Evolutionary conservation across 2,888 invertebrate species (phyloP), one percentile per base, ranked within the genome.

Genomic region (Mimumesa dahlbomi): DNA sequence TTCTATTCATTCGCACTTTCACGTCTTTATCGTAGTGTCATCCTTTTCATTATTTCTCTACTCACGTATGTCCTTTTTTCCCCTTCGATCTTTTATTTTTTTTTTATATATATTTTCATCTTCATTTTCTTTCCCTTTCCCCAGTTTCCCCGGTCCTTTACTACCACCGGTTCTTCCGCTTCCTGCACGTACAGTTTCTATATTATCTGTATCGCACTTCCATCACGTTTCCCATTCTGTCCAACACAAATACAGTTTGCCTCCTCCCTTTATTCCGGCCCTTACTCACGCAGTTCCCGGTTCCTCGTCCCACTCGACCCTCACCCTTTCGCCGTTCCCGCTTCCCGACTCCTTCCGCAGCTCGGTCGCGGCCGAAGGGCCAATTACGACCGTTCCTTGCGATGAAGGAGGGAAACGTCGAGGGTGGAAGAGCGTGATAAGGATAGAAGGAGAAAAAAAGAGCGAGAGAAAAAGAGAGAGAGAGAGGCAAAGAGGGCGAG

Each of bases 361-460:
- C 52, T 59, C 45, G 62, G 36, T 58, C 69, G 57, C 61, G 59
- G 61, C 54, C 82, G 73, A 81, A 80, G 79, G 80, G 80, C 84
- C 83, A 83, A 83, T 83, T 84, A 83, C 84, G 79, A 63, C 57
- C n/a, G 61, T 50, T 62, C 59, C 73, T 73, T 53, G 29, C 69
- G 46, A 65, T 42, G 49, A 54, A 61, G 57, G 62, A 62, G 64
- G 56, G 62, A 49, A 46, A 63, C 36, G 67, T 45, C 45, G 71
- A 58, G 59, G 70, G 38, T 43, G 48, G 34, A 61, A 49, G 61
- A 57, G 46, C 11, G 16, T 38, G 50, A 62, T 46, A 40, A 34
- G 13, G 52, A 7, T n/a, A 38, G 45, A 34, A 40, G 42, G 14
- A 36, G 21, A 31, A 13, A 29, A 53, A 43, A 34, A 45, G 22